Evolutionary conservation across 2,888 invertebrate species (phyloP).

Genomic region (Eristalis intricaria): DNA sequence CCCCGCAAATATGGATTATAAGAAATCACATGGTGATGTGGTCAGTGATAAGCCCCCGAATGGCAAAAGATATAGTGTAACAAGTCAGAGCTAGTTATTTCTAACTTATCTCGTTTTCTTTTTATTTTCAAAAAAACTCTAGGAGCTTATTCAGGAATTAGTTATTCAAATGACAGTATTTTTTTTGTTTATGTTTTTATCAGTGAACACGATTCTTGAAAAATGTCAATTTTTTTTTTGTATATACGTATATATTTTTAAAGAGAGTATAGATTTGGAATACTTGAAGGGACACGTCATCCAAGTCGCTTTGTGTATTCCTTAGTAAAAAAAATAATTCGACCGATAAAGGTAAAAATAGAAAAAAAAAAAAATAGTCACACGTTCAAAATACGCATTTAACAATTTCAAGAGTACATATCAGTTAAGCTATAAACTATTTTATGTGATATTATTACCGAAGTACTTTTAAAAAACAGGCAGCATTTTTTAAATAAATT

Average conservation of each 20-base stretch:
- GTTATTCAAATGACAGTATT: conserved; percentile 52
- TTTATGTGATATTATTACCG: not conserved
- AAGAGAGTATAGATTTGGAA: conserved; percentile 70
- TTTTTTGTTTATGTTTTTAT: conserved; percentile 13
- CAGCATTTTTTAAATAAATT: not conserved
- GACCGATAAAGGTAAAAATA: conserved; percentile 49
- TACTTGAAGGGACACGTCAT: conserved; percentile 27
- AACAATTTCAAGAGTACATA: not conserved
- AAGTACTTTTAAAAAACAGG: not conserved
- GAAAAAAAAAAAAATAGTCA: not conserved
- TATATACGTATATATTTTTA: conserved; percentile 22
- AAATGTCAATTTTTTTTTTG: conserved; percentile 16
- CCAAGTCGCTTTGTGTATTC: not conserved
- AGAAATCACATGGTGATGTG: conserved; percentile 42
- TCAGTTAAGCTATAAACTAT: not conserved
- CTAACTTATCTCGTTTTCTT: not conserved
- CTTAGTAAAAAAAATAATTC: conserved; percentile 7
- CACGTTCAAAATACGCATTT: not conserved
- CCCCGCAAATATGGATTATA: not conserved
- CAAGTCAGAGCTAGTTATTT: conserved; percentile 30
- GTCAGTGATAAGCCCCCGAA: conserved; percentile 51
- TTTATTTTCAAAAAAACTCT: not conserved
- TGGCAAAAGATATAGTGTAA: conserved; percentile 44
- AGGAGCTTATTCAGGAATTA: conserved; percentile 36
- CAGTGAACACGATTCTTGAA: conserved; percentile 4